Evolutionary conservation across 2,113 vertebrate species (phyloP), one percentile per base, ranked within the genome.

Genomic region (Synodontis membranacea): DNA sequence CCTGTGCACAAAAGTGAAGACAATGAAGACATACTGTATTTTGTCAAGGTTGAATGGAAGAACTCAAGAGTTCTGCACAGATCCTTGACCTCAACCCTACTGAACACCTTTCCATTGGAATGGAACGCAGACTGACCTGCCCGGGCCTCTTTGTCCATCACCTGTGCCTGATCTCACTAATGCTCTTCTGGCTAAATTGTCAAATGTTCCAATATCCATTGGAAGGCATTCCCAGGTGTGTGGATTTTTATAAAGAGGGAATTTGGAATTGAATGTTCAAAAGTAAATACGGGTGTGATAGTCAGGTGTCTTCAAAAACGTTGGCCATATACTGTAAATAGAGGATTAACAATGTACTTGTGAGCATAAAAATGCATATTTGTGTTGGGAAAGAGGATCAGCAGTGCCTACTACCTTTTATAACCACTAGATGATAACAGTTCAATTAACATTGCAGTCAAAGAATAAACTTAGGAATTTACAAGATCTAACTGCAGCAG

Each of bases 351-450:
- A 11, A 23, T 89, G 23, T 60, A 37, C 37, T 86, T 80, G 52
- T 56, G n/a, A 64, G 44, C 39, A 44, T 21, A 31, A 62, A 74
- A 86, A 66, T 64, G n/a, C 31, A 66, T 66, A 46, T 44, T 37
- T 88, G 58, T 79, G 28, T 79, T 42, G 58, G 46, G n/a, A 85
- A 14, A 75, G 39, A 78, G 42, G 39, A 85, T 87, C 86, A 92
- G 91, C 88, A 92, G 88, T 91, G 90, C 87, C 42, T 87, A 85
- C 87, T 92, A 92, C 91, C 90, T 80, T 87, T 66, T 62, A 56
- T 62, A 86, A 62, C 93, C 93, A 91, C 88, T 89, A 88, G 91
- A 91, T 89, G 91, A 93, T 72, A 82, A n/a, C n/a, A n/a, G n/a
- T n/a, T n/a, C n/a, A 84, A 91, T 83, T 92, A 87, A 82, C 86